Percentiles rank a stretch among this genome's conserved stretches.
phyloP scores from a whole-genome alignment of 1,140 invertebrate genomes.

The Latrodectus geometricus region DNA sequence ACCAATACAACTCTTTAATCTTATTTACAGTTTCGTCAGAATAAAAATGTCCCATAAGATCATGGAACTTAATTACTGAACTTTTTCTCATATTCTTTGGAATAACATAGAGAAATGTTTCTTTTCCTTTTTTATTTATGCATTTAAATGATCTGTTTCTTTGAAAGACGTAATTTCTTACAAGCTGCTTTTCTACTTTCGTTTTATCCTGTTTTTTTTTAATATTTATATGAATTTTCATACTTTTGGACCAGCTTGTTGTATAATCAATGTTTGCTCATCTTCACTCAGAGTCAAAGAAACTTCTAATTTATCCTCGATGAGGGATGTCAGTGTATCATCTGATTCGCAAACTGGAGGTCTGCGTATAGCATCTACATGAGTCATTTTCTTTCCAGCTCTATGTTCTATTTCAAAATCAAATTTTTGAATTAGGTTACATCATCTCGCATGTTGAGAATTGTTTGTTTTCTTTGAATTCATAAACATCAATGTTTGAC shows the following conservation, averaged over 20 bases:
- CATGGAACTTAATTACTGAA: no score
- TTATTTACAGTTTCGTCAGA: not conserved
- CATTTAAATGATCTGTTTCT: not conserved
- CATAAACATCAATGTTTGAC: no score
- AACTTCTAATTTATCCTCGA: slow-evolving; percentile 27
- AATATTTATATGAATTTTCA: not conserved
- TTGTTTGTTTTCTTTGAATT: not conserved
- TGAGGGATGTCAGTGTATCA: not conserved
- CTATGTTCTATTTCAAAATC: slow-evolving; percentile 20
- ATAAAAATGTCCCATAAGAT: no score
- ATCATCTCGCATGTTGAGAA: slow-evolving; percentile 8
- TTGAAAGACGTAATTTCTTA: no score
- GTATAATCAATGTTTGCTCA: not conserved
- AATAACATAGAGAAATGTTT: slow-evolving; percentile 10
- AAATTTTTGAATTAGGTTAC: not conserved
- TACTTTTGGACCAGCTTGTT: not conserved
- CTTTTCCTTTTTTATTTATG: not conserved
- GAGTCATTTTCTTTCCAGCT: not conserved
- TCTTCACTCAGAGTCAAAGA: not conserved
- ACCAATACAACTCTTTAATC: slow-evolving; percentile 27
- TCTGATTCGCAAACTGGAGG: not conserved
- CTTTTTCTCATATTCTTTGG: not conserved
- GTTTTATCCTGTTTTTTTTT: no score
- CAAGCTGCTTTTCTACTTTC: not conserved
- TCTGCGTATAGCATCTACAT: slow-evolving; percentile 1